Evolutionary conservation across 2,113 vertebrate genomes (phyloP), one percentile per base, ranked within the genome.

Genomic region (Mastomys natalensis): DNA sequence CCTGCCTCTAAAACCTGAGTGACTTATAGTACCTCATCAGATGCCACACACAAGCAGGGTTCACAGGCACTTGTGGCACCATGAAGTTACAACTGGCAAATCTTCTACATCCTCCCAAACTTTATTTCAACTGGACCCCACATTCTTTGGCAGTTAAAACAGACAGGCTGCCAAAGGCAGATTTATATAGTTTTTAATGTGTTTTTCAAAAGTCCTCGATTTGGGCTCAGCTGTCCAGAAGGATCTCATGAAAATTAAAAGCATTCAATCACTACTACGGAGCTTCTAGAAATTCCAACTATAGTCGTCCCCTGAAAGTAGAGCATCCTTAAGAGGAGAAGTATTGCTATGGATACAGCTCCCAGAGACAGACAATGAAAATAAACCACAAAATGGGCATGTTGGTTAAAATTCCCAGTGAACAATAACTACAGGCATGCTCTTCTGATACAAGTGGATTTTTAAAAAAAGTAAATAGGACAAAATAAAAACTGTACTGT

Each of bases 231-330:
- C 15, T 93, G 88, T 82, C 84, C 78, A 90, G 34, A 17, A 94
- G 48, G 24, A 89, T 84, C 87, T 93, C 87, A 92, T 84, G 85
- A 93, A 96, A 96, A 97, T 95, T 88, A 95, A 95, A 73, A 97
- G 62, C 62, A 76, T 72, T 85, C 76, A 51, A 88, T 92, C 40
- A 68, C 68, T 43, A 92, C 29, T 66, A 53, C 21, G 58, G 70
- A 95, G 55, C 43, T 93, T 87, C 92, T 93, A 92, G 80, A 94
- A 98, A 90, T 64, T 87, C 73, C 55, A 87, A 72, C 85, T 94
- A 66, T 24, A 95, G 64, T 9, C 5, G 1, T 85, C 80, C 48
- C 81, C 86, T 84, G 94, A 93, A 97, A 95, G 68, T 4, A 73
- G 68, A 85, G 74, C 43, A 87, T 94, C 74, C 87, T 94, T 85